Evolutionary conservation across 2,797 vertebrate genomes (phyloP), one percentile per base, ranked within the genome.

Genomic region (Heliangelus exortis): DNA sequence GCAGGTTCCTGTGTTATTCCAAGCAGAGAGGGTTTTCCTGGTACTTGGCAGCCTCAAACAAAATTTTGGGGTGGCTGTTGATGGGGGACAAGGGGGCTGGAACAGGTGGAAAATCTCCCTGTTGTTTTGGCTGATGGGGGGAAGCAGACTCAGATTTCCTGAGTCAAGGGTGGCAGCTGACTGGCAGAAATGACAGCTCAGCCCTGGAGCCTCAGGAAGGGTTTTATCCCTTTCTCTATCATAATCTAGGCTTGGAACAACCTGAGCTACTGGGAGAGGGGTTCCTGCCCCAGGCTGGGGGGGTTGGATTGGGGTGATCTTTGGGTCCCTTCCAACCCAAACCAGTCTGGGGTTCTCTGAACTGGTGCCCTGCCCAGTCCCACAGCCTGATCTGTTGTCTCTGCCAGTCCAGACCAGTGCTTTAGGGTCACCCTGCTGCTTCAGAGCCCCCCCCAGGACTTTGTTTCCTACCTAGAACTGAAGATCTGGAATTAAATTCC

Each of bases 11-110:
- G 10, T 11, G 25, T 43, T n/a, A 5, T 3, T 83, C 65, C 65
- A 21, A 81, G 71, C 20, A 7, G 47, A 22, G 43, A n/a, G 34
- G 36, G 65, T 15, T 50, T 25, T n/a, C n/a, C 34, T 36, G 29
- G 4, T 53, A 7, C 26, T 31, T 47, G 8, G 7, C 34, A 13
- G 16, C 61, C n/a, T 36, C 39, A 10, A 36, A 19, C 13, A 25
- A 9, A 71, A 43, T 1, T 3, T 10, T 2, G 18, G 5, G 7
- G 15, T 62, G 7, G 3, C 15, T 34, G 39, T 21, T 41, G 3
- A 0, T 2, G 33, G 8, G 50, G 36, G 15, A 57, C 51, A 69
- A 34, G 13, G 48, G 16, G 17, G n/a, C 28, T 55, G 13, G n/a
- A 51, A 39, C 3, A 21, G 55, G n/a, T 47, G 48, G 45, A 17